Percentiles rank a stretch among this genome's conserved stretches.
phyloP scores from a whole-genome alignment of 2,888 invertebrate species.

The Flabesymbios commensalis region DNA sequence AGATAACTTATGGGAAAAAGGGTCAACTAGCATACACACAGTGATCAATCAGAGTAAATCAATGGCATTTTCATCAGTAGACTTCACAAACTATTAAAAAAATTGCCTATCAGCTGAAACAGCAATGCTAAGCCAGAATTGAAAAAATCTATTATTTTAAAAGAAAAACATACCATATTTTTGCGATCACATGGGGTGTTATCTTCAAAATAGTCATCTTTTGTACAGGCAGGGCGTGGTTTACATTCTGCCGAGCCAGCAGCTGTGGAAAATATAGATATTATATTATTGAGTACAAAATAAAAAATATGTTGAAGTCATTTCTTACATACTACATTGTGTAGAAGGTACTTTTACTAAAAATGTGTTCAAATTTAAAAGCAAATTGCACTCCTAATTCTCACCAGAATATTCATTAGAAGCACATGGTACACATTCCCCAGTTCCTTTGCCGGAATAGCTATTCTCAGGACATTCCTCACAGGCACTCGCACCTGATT shows the following conservation, averaged over 20 bases:
- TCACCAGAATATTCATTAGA: slow-evolving; percentile 54
- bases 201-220: slow-evolving; percentile 64
- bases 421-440: slow-evolving; percentile 61
- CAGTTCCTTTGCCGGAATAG: slow-evolving; percentile 62
- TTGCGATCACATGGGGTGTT: slow-evolving; percentile 64
- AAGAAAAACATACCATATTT: slow-evolving; percentile 59
- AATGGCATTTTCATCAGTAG: too few relatives aligned
- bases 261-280: slow-evolving; percentile 48
- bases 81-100: too few relatives aligned
- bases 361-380: not conserved
- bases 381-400: not conserved
- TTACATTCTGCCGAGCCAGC: slow-evolving; percentile 63
- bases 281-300: too few relatives aligned
- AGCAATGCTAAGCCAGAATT: too few relatives aligned
- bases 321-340: too few relatives aligned
- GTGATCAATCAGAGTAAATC: too few relatives aligned
- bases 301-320: too few relatives aligned
- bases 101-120: too few relatives aligned
- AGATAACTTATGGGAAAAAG: too few relatives aligned
- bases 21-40: too few relatives aligned
- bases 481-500: slow-evolving; percentile 57
- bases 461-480: slow-evolving; percentile 63
- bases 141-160: too few relatives aligned
- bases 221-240: slow-evolving; percentile 63
- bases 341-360: not conserved